Conservation (phyloP, 2,888 invertebrate species). For the Diaperis boleti region DNA sequence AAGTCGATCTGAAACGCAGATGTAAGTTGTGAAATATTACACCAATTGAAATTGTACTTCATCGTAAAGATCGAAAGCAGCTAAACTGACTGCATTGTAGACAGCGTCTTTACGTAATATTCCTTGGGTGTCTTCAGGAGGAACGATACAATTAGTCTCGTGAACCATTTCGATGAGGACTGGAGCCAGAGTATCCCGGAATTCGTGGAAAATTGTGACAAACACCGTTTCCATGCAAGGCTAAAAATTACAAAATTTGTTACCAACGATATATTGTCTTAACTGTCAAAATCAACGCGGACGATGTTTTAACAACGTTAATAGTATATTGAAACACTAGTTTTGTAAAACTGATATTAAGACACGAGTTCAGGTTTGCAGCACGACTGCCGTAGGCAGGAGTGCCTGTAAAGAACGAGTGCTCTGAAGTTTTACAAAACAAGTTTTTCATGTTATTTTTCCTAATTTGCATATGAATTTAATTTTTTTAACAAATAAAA, state of each 20-base stretch:
- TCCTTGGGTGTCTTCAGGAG: constrained; percentile 79
- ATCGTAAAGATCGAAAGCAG: constrained; percentile 91
- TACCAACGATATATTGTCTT: background rate
- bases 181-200: constrained; percentile 77
- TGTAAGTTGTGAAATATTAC: background rate
- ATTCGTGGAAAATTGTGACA: constrained; percentile 85
- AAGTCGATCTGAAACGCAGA: constrained; percentile 78
- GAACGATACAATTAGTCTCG: constrained; percentile 75
- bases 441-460: no score
- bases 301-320: no score
- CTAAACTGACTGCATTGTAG: constrained; percentile 91
- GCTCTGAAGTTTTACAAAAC: no score
- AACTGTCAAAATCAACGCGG: no score
- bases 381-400: no score
- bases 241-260: constrained; percentile 64
- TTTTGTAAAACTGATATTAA: no score
- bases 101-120: constrained; percentile 93
- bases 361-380: no score
- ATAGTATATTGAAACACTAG: no score
- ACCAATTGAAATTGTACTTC: constrained; percentile 71
- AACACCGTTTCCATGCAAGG: constrained; percentile 92
- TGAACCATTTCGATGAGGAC: constrained; percentile 80
- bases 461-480: no score
- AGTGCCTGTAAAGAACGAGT: no score
- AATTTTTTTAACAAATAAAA: no score